Percentiles rank a stretch among this genome's conserved stretches.
Conservation (phyloP, 2,888 invertebrate genomes). For the Athalia cordata region DNA sequence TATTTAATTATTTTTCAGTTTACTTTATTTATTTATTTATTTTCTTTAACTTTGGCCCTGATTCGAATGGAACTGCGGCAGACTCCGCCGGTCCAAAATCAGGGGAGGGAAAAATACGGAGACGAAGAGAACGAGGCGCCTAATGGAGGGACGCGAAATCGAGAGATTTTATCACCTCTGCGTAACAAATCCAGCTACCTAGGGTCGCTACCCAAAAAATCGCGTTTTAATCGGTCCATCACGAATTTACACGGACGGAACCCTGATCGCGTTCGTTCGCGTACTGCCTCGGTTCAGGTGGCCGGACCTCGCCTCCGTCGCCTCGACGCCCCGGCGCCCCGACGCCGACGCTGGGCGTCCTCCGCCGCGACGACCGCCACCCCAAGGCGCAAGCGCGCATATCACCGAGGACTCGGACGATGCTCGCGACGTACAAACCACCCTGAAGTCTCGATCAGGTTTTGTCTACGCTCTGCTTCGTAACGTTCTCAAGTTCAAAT, state of each 20-base stretch:
- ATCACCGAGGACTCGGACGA: constrained; percentile 15
- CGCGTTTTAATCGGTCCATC: constrained; percentile 39
- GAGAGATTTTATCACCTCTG: constrained; percentile 24
- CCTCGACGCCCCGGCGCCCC: constrained; percentile 38
- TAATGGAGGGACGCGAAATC: not conserved
- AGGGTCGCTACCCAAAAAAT: constrained; percentile 38
- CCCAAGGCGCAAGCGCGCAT: constrained; percentile 40
- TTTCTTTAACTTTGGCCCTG: no score
- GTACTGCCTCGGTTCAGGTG: constrained; percentile 37
- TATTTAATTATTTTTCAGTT: no score
- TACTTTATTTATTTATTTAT: no score
- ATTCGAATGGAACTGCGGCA: no score
- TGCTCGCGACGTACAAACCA: constrained; percentile 8
- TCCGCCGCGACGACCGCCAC: constrained; percentile 26
- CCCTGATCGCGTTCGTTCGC: constrained; percentile 39
- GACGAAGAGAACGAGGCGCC: not conserved
- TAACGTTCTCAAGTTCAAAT: not conserved
- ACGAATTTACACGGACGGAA: constrained; percentile 30
- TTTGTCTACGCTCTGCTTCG: constrained; percentile 23
- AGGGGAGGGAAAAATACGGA: not conserved
- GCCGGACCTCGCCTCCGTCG: constrained; percentile 40
- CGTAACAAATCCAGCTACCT: constrained; percentile 21
- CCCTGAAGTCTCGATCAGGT: constrained; percentile 24
- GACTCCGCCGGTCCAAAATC: not conserved
- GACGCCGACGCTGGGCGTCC: constrained; percentile 44